Base-by-base conservation (phyloP, 2,113 vertebrate species). In the Pygoscelis antarcticus region DNA sequence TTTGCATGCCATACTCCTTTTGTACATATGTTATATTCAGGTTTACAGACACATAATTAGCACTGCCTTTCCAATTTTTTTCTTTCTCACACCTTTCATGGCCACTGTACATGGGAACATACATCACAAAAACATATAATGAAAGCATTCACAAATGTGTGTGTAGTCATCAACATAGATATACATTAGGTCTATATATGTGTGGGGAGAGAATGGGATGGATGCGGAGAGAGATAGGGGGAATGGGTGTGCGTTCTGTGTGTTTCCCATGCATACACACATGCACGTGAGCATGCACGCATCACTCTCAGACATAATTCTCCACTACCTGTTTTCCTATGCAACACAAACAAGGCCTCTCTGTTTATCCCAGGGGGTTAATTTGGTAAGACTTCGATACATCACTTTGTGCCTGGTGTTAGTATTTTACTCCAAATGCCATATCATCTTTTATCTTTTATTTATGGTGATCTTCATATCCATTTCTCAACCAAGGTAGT, bases 391-490 rank as follows among this genome's bases (percentile, higher is more conserved):
- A 95, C 57, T 94, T 95, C 94, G 76, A 97, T 96, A 87, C 38
- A 97, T 95, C 47, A 93, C 54, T 96, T 96, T 83, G 30, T 96
- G 66, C 78, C 86, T 94, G 70, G 64, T 86, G 61, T 98, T 98
- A 97, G 97, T 98, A 97, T 98, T 98, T 98, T 97, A 97, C 81
- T 98, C 72, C 83, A 96, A 97, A 97, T 96, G 88, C 38, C 82
- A 60, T 83, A 91, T 94, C 71, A 96, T 97, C 77, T 97, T 98
- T 98, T 98, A 98, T 98, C 88, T 97, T 97, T 98, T 98, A 98
- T 98, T 98, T 98, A 98, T 97, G 74, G 38, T 94, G 64, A 96
- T 98, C 88, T 97, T 98, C 92, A 92, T 96, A 98, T 97, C 98
- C 89, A 98, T 98, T 98, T 98, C 94, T 98, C 97, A 98, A 78